A percentile compares a stretch with the other conserved stretches of the same genome.
These are phyloP conservation scores for Coryphaenoides rupestris DNA, from an alignment of 2,113 vertebrate species.

Conservation along the genomic window DNA sequence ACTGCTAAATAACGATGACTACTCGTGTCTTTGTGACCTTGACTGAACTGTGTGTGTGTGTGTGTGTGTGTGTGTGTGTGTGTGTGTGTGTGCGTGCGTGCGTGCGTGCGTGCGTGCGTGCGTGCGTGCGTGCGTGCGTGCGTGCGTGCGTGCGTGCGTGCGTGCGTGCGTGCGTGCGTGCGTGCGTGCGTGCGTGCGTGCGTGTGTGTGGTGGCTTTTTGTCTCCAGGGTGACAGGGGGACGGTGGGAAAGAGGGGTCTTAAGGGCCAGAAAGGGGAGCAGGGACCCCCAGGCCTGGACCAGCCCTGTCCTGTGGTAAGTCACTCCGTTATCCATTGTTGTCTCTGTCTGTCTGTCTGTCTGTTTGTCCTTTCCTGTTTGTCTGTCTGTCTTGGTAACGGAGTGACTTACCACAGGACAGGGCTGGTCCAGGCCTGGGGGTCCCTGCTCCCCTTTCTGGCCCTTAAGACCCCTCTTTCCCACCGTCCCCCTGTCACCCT, in stretches of 20 bases:
- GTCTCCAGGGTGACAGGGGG: conserved; percentile 85
- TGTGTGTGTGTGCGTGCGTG: no score
- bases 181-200: no score
- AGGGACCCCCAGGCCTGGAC: conserved; percentile 91
- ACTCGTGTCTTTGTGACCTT: neutral
- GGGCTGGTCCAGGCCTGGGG: conserved; percentile 91
- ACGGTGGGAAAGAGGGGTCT: conserved; percentile 85
- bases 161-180: no score
- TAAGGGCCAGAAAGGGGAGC: conserved; percentile 94
- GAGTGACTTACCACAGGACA: conserved; percentile 88
- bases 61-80: no score
- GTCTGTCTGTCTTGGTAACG: no score
- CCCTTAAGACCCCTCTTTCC: conserved; percentile 93
- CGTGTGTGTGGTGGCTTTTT: neutral
- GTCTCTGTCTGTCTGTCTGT: no score
- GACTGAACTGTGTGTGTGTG: neutral
- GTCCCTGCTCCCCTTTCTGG: conserved; percentile 93
- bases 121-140: no score
- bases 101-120: no score
- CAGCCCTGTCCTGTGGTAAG: conserved; percentile 97
- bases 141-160: no score
- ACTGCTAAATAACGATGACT: no score
- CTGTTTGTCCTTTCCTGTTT: no score
- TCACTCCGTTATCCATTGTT: conserved; percentile 23
- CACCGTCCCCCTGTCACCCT: conserved; percentile 87